Percentiles rank a stretch among this genome's conserved stretches.
These are phyloP conservation scores for Anoncus sp. DNA, from an alignment of 2,888 invertebrate species.

Conservation along the genomic window DNA sequence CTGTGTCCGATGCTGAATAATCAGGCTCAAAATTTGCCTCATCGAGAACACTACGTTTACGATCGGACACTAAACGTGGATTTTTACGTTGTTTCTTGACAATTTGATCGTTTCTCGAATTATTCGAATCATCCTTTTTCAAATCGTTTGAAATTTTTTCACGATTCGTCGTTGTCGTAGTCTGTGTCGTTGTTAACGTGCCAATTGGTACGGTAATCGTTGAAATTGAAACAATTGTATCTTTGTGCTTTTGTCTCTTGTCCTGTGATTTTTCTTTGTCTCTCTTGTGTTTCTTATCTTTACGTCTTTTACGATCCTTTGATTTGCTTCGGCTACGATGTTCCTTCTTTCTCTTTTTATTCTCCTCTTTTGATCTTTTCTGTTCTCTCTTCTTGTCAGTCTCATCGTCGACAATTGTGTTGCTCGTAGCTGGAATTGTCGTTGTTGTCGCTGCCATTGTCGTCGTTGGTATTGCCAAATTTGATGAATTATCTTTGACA, in stretches of 20 bases:
- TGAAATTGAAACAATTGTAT: constrained; percentile 58
- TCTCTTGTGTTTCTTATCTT: constrained; percentile 84
- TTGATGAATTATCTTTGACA: constrained; percentile 71
- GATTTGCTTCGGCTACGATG: constrained; percentile 79
- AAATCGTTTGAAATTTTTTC: neutral
- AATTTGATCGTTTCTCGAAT: constrained; percentile 57
- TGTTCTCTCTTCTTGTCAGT: constrained; percentile 74
- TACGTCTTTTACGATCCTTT: constrained; percentile 79
- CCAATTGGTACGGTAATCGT: neutral
- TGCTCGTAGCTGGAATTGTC: neutral
- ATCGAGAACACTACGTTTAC: constrained; percentile 88
- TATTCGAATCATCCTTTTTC: neutral
- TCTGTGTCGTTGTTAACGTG: too few relatives aligned
- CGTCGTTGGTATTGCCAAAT: too few relatives aligned
- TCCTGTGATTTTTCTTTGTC: constrained; percentile 81
- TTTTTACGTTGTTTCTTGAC: constrained; percentile 77
- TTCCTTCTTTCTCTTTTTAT: constrained; percentile 78
- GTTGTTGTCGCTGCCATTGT: neutral
- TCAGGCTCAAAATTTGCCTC: constrained; percentile 91
- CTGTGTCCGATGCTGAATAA: constrained; percentile 89
- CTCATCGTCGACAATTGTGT: constrained; percentile 75
- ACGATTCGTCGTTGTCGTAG: too few relatives aligned
- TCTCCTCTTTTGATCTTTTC: constrained; percentile 74
- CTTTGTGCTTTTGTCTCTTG: constrained; percentile 81
- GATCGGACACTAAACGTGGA: constrained; percentile 83